A percentile compares a stretch with the other conserved stretches of the same genome.
phyloP scores from a whole-genome alignment of 2,797 vertebrate species.

The Petrocephalus sullivani region DNA sequence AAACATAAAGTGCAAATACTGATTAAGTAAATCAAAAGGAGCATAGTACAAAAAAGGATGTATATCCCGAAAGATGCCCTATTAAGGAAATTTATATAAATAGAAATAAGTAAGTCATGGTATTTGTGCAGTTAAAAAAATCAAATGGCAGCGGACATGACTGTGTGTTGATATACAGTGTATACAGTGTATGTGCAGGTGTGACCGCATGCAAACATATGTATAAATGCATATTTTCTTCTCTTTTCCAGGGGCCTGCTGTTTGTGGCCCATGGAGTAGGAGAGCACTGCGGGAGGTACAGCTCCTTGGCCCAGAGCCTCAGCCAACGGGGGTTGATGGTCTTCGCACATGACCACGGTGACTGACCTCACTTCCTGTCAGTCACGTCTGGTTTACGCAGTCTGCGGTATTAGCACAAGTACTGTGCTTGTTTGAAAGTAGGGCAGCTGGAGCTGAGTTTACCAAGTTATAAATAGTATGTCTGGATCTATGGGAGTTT shows the following conservation, averaged over 20 bases:
- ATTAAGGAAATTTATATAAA: background rate
- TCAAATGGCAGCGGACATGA: background rate
- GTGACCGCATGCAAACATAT: background rate
- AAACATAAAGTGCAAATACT: background rate
- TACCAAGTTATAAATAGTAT: background rate
- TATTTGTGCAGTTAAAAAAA: background rate
- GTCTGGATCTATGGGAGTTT: background rate
- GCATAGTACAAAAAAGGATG: background rate
- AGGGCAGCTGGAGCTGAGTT: background rate
- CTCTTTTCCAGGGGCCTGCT: conserved; percentile 58
- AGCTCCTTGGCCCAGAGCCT: conserved; percentile 66
- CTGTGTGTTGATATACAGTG: background rate
- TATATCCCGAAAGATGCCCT: background rate
- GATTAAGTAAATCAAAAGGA: background rate
- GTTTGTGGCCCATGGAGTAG: conserved; percentile 67
- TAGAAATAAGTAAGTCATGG: background rate
- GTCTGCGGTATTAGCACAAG: background rate
- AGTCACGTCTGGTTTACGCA: background rate
- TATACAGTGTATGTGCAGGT: background rate
- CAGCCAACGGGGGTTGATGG: conserved; percentile 59
- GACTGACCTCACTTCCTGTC: conserved; percentile 42
- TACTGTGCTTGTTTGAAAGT: background rate
- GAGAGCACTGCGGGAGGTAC: conserved; percentile 71
- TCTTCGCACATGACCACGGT: conserved; percentile 73
- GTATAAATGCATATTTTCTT: background rate